Evolutionary conservation across 2,888 invertebrate genomes (phyloP), one percentile per base, ranked within the genome.

Genomic region (Agelastica alni): DNA sequence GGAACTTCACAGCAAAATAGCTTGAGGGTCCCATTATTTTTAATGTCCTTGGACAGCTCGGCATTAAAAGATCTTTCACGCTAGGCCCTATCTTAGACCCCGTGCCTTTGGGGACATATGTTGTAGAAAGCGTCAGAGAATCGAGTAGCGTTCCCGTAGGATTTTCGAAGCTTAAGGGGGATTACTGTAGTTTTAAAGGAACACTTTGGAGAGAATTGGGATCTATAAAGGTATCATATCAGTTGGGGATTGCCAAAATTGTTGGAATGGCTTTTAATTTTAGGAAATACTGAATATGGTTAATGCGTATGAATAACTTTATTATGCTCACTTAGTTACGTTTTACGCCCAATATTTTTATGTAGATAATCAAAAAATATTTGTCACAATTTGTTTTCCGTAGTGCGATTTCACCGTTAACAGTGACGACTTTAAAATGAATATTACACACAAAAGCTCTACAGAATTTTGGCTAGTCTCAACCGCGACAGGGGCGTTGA

Each of bases 111-210:
- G 49, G 49, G 49, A 49, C 49, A 42, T 49, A 49, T 42, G 49
- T 41, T 49, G 41, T 41, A 28, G 41, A 41, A 32, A 30, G 48
- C 48, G 48, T 41, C 48, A 32, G 48, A 48, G 48, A 48, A 41
- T 48, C 41, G 48, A 48, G 31, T 41, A 48, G 31, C 20, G 41
- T 49, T 49, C 49, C 49, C 49, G 39, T 22, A 42, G 49, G 49
- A 49, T 49, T 20, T 49, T 49, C 49, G 22, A 41, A 32, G 49
- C 49, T 49, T 49, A 49, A 49, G 41, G 49, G 42, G 49, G 49
- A 49, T 49, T 49, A 49, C 49, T 32, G 41, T 49, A 49, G 49
- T 49, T 49, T 41, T 49, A 42, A 49, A 42, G 49, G 49, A 49
- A 41, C 41, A 49, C 41, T 42, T 49, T 22, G 32, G 30, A 12